These are phyloP conservation scores for Scaptomyza parva DNA, from an alignment of 2,888 invertebrate species.

Conservation along the genomic window DNA sequence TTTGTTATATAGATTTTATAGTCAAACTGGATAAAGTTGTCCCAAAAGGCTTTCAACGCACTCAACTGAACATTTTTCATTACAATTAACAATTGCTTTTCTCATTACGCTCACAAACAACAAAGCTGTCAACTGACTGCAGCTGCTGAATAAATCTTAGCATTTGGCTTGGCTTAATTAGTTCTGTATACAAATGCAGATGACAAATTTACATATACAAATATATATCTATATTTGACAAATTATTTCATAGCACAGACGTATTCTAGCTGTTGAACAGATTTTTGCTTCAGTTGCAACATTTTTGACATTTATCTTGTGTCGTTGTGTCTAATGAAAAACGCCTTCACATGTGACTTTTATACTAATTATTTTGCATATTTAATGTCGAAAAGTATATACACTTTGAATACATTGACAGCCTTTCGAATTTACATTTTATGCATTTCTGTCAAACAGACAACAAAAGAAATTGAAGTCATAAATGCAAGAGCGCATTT, in stretches of 20 bases:
- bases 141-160: constrained; percentile 12
- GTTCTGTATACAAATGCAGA: constrained; percentile 20
- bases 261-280: constrained; percentile 28
- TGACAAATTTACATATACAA: no score
- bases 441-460: no score
- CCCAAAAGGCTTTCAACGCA: not conserved
- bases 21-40: not conserved
- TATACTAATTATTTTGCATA: constrained; percentile 9
- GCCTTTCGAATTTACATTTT: no score
- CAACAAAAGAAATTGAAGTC: no score
- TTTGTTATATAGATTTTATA: not conserved
- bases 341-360: constrained; percentile 33
- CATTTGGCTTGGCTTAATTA: constrained; percentile 46
- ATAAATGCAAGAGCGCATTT: no score
- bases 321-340: constrained; percentile 49
- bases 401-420: constrained; percentile 5
- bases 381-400: constrained; percentile 33
- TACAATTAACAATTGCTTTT: not conserved
- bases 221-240: constrained; percentile 68
- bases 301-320: constrained; percentile 64
- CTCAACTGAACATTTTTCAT: not conserved
- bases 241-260: constrained; percentile 57
- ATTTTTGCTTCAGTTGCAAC: constrained; percentile 17
- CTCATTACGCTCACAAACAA: not conserved
- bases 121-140: constrained; percentile 21